phyloP scores from a whole-genome alignment of 2,888 invertebrate genomes.

The Anorthoa munda region DNA sequence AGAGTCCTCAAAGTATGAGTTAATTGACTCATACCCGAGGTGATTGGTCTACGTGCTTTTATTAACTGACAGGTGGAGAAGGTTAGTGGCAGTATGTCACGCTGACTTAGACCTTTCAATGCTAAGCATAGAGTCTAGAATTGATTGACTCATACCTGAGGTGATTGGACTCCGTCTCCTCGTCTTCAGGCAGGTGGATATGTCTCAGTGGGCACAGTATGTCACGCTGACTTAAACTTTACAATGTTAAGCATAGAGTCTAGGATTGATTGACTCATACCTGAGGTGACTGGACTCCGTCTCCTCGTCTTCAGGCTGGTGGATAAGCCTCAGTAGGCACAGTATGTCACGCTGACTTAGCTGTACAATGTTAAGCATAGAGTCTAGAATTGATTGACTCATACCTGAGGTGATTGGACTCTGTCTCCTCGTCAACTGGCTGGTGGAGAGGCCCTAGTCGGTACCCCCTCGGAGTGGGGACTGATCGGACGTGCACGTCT shows the following conservation, averaged over 20 bases:
- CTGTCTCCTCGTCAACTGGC: constrained; percentile 98
- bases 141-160: too few species aligned
- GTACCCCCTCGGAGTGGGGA: constrained; percentile 95
- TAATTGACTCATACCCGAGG: neutral
- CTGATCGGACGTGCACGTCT: constrained; percentile 98
- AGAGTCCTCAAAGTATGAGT: too few species aligned
- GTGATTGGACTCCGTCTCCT: neutral
- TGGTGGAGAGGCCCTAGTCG: constrained; percentile 97
- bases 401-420: constrained; percentile 96
- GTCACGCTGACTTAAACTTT: neutral
- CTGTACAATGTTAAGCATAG: too few species aligned
- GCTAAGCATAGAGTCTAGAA: too few species aligned
- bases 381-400: neutral
- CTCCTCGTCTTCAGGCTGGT: constrained; percentile 98
- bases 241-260: neutral
- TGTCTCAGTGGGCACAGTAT: neutral
- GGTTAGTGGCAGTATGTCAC: too few species aligned
- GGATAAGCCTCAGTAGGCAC: constrained; percentile 96
- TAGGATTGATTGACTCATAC: constrained; percentile 63
- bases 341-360: too few species aligned
- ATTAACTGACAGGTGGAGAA: neutral
- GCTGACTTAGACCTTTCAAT: too few species aligned
- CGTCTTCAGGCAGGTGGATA: neutral
- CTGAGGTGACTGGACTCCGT: constrained; percentile 97
- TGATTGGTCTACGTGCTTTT: neutral